Conservation (phyloP, 64 coral and sea anemone genomes). For the Acropora tenuis region DNA sequence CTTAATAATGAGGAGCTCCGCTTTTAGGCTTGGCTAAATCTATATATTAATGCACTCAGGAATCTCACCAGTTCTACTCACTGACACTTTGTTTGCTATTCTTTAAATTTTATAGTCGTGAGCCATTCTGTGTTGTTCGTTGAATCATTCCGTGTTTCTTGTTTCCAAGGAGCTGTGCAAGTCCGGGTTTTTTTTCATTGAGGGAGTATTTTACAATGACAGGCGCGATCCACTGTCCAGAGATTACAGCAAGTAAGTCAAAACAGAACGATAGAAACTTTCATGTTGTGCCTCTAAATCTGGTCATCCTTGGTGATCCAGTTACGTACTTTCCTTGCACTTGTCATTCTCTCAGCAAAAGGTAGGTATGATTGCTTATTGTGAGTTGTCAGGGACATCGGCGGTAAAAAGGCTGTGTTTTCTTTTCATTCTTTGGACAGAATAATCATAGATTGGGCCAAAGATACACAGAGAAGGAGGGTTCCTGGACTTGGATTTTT, state of each 20-base stretch:
- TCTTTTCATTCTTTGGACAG: conserved; percentile 10
- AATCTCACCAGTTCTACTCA: no score
- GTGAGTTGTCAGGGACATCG: no score
- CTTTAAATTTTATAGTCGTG: background rate
- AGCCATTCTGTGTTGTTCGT: no score
- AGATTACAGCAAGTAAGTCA: conserved; percentile 93
- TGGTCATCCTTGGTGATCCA: no score
- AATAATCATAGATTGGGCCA: conserved; percentile 86
- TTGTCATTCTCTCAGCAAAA: no score
- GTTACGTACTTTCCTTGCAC: no score
- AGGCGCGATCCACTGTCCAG: conserved; percentile 73
- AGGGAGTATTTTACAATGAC: conserved; percentile 97
- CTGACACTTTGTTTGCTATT: no score
- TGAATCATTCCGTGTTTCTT: background rate
- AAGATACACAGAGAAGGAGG: conserved; percentile 55
- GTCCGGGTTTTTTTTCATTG: conserved; percentile 98
- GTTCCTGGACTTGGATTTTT: conserved; percentile 44
- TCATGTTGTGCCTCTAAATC: no score
- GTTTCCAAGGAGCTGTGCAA: conserved; percentile 87
- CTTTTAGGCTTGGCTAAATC: no score
- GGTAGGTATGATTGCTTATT: no score
- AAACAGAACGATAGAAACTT: background rate
- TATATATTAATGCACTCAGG: no score
- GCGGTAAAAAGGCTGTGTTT: background rate
- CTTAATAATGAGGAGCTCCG: no score